Evolutionary conservation across 2,888 invertebrate species (phyloP), one percentile per base, ranked within the genome.

Genomic region (Tetropium fuscum): DNA sequence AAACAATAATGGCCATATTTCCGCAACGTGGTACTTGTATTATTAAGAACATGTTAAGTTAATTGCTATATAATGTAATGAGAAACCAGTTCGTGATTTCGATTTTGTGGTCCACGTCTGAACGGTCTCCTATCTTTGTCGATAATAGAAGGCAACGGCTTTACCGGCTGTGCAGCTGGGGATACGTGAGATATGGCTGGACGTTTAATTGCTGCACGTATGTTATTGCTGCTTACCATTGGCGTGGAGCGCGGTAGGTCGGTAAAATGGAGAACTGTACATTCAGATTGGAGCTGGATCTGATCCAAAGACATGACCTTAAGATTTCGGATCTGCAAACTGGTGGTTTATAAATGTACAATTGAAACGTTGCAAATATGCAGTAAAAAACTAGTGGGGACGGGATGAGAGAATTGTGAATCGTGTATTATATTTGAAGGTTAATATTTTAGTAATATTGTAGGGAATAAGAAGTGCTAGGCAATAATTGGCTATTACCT

Each of bases 1-100:
- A n/a, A n/a, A n/a, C n/a, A n/a, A n/a, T n/a, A n/a, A 13, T 34
- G 3, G 11, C 7, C 8, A 34, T 34, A 30, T n/a, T 34, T 34
- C 13, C 11, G 1, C 13, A 34, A 15, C 13, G 1, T 7, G 15
- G 34, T 34, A 34, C 7, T 34, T 34, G 7, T 34, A 34, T 6
- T 44, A 44, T 44, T 44, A 27, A 66, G 68, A 67, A 73, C 68
- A 70, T 66, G 69, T 70, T 68, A 67, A 70, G 64, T 68, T 73
- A 71, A 73, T 71, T 70, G 70, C 61, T 44, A 63, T 62, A 67
- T 71, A 71, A 72, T 70, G 68, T 64, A 71, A 69, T 69, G 68
- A 69, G 68, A 70, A 69, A 70, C 70, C 62, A 53, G 68, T 67
- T 60, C 64, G 57, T 66, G 66, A 61, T 64, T 57, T 63, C 62